These are phyloP conservation scores for Ia io DNA, from an alignment of 2,113 vertebrate genomes.

Conservation along the genomic window DNA sequence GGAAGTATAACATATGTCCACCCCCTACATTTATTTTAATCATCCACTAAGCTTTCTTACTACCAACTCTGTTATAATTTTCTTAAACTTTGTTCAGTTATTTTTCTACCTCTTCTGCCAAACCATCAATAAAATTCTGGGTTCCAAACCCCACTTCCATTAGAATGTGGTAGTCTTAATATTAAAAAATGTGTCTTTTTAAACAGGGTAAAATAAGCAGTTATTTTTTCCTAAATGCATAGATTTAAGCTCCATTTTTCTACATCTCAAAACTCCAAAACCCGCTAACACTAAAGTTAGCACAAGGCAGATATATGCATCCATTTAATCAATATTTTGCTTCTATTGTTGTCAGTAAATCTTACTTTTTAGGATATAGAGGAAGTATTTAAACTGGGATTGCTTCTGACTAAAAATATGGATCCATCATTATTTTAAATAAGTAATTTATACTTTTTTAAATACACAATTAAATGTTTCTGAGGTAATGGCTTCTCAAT, in stretches of 20 bases:
- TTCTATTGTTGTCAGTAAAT: not conserved
- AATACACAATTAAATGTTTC: not conserved
- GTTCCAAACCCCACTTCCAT: accelerated
- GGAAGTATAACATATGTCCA: too few species aligned
- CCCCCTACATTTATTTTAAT: not conserved
- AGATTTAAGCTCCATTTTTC: not conserved
- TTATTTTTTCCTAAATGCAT: not conserved
- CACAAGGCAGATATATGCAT: not conserved
- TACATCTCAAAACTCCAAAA: not conserved
- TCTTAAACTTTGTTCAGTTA: not conserved
- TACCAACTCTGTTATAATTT: not conserved
- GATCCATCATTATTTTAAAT: not conserved
- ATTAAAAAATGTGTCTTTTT: not conserved
- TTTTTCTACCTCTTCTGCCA: not conserved
- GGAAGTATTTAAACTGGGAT: not conserved
- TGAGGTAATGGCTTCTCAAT: not conserved
- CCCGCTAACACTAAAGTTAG: not conserved
- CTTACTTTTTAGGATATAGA: not conserved
- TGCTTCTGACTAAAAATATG: not conserved
- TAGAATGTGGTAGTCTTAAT: not conserved
- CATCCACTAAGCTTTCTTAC: not conserved
- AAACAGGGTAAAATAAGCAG: not conserved
- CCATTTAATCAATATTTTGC: not conserved
- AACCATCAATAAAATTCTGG: not conserved
- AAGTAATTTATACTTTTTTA: not conserved